Conservation (phyloP, 2,113 vertebrate species). For the Pelecanoides urinatrix region DNA sequence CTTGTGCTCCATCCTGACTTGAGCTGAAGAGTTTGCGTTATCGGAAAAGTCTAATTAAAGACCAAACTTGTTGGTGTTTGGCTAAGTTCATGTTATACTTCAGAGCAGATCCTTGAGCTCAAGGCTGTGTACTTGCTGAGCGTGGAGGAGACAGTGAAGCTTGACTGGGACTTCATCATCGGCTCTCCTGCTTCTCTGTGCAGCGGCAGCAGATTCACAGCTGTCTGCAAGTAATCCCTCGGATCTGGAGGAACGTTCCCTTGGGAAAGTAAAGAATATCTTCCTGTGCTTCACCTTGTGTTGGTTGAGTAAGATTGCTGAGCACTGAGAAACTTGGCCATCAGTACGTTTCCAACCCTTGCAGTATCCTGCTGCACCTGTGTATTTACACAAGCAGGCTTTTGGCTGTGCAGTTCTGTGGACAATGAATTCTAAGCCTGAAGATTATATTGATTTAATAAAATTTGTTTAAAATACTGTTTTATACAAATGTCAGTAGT, state of each 20-base stretch:
- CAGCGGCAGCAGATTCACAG: neutral
- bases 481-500: neutral
- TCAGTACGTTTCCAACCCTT: neutral
- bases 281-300: neutral
- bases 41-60: neutral
- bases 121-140: neutral
- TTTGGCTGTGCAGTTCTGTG: neutral
- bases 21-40: neutral
- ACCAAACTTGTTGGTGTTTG: neutral
- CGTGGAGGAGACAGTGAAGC: neutral
- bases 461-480: neutral
- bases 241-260: neutral
- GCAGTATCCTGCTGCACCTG: neutral
- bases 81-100: no score
- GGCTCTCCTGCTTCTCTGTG: neutral
- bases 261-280: neutral
- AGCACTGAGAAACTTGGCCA: neutral
- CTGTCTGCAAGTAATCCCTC: neutral
- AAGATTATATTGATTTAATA: neutral
- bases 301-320: neutral
- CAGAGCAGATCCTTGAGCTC: neutral
- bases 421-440: neutral
- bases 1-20: neutral
- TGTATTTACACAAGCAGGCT: neutral
- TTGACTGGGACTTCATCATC: no score